Percentiles rank a stretch among this genome's conserved stretches.
These are phyloP conservation scores for Pollimyrus isidori DNA, from an alignment of 2,113 vertebrate genomes.

Conservation along the genomic window DNA sequence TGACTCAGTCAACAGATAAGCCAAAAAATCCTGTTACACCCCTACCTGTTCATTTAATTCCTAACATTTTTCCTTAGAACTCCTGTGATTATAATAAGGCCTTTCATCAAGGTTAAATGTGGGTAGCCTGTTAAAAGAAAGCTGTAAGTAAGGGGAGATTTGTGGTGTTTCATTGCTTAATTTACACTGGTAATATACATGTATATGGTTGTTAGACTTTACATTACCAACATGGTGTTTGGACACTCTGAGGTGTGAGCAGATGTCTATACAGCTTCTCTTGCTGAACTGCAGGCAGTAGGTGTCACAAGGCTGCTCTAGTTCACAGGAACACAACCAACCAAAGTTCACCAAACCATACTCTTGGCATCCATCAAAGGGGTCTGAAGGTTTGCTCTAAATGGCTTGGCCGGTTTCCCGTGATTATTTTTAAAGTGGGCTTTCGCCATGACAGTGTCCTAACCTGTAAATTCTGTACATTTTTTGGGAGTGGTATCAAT, in stretches of 20 bases:
- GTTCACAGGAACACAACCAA: not conserved
- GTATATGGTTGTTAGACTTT: slow-evolving; percentile 5
- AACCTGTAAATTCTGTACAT: not conserved
- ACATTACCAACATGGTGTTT: not conserved
- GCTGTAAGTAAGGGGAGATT: slow-evolving; percentile 25
- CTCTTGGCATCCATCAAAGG: not conserved
- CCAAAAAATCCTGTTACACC: not conserved
- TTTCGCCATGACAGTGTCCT: not conserved
- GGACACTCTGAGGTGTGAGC: not conserved
- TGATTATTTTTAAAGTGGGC: not conserved
- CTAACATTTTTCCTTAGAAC: not conserved
- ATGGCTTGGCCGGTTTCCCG: not conserved
- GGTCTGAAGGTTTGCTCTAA: not conserved
- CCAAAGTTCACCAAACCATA: not conserved
- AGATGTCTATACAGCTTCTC: not conserved
- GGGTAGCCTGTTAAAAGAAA: slow-evolving; percentile 31
- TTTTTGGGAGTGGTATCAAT: not conserved
- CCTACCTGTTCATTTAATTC: not conserved
- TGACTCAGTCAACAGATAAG: not conserved
- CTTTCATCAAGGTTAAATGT: slow-evolving; percentile 37
- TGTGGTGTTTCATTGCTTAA: slow-evolving; percentile 13
- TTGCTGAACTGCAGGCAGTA: not conserved
- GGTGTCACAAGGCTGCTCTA: not conserved
- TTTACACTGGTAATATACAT: slow-evolving; percentile 13
- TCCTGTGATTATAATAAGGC: not conserved